phyloP scores from a whole-genome alignment of 1,140 invertebrate genomes.

The Chlorops oryzae region DNA sequence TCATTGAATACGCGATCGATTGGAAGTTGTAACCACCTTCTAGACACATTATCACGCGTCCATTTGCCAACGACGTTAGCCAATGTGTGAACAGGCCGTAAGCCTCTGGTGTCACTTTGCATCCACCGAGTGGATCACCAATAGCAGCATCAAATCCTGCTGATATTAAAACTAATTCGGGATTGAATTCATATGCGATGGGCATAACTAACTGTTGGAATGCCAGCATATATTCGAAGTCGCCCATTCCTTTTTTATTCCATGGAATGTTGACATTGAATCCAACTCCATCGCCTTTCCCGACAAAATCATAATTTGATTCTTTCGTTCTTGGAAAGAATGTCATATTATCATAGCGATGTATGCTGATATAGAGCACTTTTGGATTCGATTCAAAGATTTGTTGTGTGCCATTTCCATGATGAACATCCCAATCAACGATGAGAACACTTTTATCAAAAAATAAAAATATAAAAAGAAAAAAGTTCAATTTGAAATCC shows the following conservation, averaged over 20 bases:
- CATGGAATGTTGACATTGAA: slow-evolving; percentile 90
- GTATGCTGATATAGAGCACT: slow-evolving; percentile 84
- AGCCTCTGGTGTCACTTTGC: slow-evolving; percentile 77
- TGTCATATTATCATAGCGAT: slow-evolving; percentile 78
- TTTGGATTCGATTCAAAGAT: slow-evolving; percentile 67
- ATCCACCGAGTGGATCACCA: slow-evolving; percentile 83
- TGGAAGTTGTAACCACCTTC: slow-evolving; percentile 93
- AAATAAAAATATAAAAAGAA: slow-evolving; percentile 8
- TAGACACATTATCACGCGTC: slow-evolving; percentile 72
- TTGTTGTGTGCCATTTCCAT: slow-evolving; percentile 83
- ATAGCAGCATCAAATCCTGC: slow-evolving; percentile 91
- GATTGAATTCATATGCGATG: slow-evolving; percentile 83
- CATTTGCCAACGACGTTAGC: slow-evolving; percentile 73
- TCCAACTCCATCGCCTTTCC: slow-evolving; percentile 63
- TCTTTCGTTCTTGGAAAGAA: slow-evolving; percentile 76
- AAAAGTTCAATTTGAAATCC: not conserved
- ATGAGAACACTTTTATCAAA: slow-evolving; percentile 63
- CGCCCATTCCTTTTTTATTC: slow-evolving; percentile 81
- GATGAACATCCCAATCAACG: slow-evolving; percentile 93
- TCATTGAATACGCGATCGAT: slow-evolving; percentile 77
- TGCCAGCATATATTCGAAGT: slow-evolving; percentile 82
- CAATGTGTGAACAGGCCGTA: slow-evolving; percentile 87
- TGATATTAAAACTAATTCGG: slow-evolving; percentile 85
- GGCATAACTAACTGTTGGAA: slow-evolving; percentile 86
- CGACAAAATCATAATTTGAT: slow-evolving; percentile 65